Conservation (phyloP, 2,113 vertebrate species). For the Rhegmatorhina hoffmannsi region DNA sequence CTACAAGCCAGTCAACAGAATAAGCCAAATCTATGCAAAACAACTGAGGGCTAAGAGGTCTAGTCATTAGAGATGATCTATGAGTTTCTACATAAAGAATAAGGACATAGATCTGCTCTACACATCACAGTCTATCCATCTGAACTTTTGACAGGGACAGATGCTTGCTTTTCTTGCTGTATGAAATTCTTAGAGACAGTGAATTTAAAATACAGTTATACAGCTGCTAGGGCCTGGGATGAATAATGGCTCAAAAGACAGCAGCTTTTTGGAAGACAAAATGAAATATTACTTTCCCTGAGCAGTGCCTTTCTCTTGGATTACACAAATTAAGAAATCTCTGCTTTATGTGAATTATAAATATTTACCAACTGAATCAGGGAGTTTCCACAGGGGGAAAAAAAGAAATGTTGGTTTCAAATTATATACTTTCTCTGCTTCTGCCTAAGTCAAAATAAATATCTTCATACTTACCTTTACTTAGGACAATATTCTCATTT, state of each 20-base stretch:
- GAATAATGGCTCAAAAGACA: background rate
- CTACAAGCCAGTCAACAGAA: background rate
- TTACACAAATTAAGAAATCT: background rate
- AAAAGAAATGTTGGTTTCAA: background rate
- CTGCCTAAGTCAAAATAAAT: background rate
- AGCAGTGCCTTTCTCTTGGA: background rate
- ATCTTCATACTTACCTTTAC: background rate
- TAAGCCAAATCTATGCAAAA: background rate
- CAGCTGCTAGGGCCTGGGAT: background rate
- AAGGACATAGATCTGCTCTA: background rate
- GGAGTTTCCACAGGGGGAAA: background rate
- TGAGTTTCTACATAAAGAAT: background rate
- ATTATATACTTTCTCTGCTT: background rate
- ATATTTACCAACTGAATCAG: background rate
- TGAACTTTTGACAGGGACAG: background rate
- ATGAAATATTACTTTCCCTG: background rate
- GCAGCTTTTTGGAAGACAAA: background rate
- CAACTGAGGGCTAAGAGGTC: background rate
- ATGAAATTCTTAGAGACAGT: background rate
- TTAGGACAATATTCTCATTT: background rate
- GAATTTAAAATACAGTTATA: background rate
- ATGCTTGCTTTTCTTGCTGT: background rate
- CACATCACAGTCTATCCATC: background rate
- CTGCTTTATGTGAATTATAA: background rate
- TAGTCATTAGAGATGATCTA: background rate